A percentile compares a stretch with the other conserved stretches of the same genome.
Evolutionary conservation across 2,113 vertebrate genomes (phyloP).

Genomic region (Mesitornis unicolor): DNA sequence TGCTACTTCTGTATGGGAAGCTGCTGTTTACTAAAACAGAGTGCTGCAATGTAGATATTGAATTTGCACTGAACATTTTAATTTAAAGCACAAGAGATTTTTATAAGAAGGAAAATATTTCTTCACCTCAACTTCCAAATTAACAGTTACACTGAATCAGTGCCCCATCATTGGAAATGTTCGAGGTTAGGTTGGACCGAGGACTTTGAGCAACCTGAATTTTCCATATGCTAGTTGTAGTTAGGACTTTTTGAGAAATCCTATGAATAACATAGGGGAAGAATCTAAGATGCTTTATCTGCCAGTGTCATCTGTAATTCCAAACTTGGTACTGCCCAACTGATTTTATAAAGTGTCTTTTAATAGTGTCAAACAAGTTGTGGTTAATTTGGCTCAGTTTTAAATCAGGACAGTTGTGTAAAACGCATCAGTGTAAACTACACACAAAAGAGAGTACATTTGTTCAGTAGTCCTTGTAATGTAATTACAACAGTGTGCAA

Average conservation of each 20-base stretch:
- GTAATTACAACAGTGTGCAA: not conserved
- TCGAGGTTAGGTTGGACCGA: not conserved
- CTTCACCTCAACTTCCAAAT: not conserved
- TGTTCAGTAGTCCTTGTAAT: not conserved
- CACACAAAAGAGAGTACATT: not conserved
- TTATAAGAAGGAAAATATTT: not conserved
- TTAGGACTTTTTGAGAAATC: not conserved
- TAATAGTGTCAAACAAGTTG: not conserved
- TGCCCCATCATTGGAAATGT: accelerated
- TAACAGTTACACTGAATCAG: not conserved
- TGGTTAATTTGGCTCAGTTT: not conserved
- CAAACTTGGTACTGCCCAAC: not conserved
- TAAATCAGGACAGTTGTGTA: not conserved
- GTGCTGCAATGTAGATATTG: not conserved
- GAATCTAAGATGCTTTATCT: not conserved
- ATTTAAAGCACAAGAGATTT: not conserved
- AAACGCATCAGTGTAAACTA: accelerated
- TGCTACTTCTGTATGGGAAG: not conserved
- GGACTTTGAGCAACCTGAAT: not conserved
- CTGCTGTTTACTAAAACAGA: not conserved
- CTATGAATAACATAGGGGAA: not conserved
- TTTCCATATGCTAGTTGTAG: not conserved
- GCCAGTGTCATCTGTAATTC: not conserved
- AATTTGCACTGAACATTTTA: not conserved
- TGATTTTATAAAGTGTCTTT: not conserved